Evolutionary conservation across 2,797 vertebrate species (phyloP), one percentile per base, ranked within the genome.

Genomic region (Setipinna tenuifilis): DNA sequence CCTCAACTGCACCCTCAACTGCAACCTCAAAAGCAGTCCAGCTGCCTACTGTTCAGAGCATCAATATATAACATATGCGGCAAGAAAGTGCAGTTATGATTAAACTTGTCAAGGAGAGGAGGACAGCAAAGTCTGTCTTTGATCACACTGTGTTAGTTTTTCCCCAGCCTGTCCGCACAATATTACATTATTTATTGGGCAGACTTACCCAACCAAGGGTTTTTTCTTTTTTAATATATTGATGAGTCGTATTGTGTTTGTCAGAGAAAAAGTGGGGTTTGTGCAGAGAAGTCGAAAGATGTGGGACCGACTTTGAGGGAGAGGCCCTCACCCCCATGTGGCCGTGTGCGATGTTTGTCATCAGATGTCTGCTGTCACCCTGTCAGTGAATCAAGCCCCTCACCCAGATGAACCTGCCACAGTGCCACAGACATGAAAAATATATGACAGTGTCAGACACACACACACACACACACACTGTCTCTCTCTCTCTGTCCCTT

Each of bases 121-220:
- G 31, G 71, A 44, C 71, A 78, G 31, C 0, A 19, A 78, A 35
- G 71, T 78, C 71, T 78, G 71, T 7, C 71, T 78, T 78, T 78
- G 71, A 78, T 78, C 71, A 78, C 71, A 44, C 19, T 21, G 71
- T 44, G 71, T 41, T 78, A 21, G 31, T 78, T 78, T 78, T 11
- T 21, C 41, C 17, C 31, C 35, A 44, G 71, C 19, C 35, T 44
- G 71, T 41, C 71, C 10, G 35, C 17, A 11, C 31, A 44, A 44
- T 44, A 44, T 78, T 78, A 41, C 6, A 78, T 78, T 78, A 78
- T 78, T 78, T 78, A 78, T 78, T 78, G 31, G 44, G 71, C 12
- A 17, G 14, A 16, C 71, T 21, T 17, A 7, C 19, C 35, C 71
- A 10, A 31, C 31, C 19, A 35, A 44, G 14, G 14, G 17, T 41